Conservation (phyloP, 2,888 invertebrate genomes). For the Thymelicus lineola region DNA sequence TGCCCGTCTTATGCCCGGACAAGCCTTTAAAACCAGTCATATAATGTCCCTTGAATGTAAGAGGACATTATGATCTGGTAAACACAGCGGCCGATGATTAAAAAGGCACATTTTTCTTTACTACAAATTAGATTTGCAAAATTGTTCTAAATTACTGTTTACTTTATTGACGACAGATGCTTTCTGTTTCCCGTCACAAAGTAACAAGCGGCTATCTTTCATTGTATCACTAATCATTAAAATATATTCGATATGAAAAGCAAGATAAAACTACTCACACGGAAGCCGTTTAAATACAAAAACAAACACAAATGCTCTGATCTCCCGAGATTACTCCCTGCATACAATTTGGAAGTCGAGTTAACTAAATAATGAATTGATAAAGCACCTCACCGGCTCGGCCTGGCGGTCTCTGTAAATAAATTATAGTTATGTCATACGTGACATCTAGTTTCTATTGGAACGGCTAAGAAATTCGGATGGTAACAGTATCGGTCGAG, state of each 20-base stretch:
- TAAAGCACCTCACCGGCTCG: slow-evolving; percentile 33
- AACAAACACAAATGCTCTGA: slow-evolving; percentile 28
- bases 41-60: slow-evolving; percentile 26
- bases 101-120: slow-evolving; percentile 30
- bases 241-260: slow-evolving; percentile 6
- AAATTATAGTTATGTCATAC: slow-evolving; percentile 37
- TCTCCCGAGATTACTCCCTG: slow-evolving; percentile 26
- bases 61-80: slow-evolving; percentile 35
- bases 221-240: slow-evolving; percentile 16
- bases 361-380: slow-evolving; percentile 32
- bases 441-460: slow-evolving; percentile 45
- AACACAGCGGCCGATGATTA: slow-evolving; percentile 27
- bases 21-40: slow-evolving; percentile 45
- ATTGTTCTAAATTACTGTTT: slow-evolving; percentile 29
- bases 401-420: slow-evolving; percentile 28
- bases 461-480: slow-evolving; percentile 49
- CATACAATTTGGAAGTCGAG: slow-evolving; percentile 26
- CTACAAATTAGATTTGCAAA: slow-evolving; percentile 31
- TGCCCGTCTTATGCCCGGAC: slow-evolving; percentile 46
- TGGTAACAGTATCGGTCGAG: slow-evolving; percentile 54
- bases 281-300: slow-evolving; percentile 32
- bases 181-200: slow-evolving; percentile 9
- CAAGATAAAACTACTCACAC: slow-evolving; percentile 15
- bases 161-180: slow-evolving; percentile 33
- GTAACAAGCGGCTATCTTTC: slow-evolving; percentile 16